Conservation (phyloP, 2,888 invertebrate species). For the Deroplatys truncata region DNA sequence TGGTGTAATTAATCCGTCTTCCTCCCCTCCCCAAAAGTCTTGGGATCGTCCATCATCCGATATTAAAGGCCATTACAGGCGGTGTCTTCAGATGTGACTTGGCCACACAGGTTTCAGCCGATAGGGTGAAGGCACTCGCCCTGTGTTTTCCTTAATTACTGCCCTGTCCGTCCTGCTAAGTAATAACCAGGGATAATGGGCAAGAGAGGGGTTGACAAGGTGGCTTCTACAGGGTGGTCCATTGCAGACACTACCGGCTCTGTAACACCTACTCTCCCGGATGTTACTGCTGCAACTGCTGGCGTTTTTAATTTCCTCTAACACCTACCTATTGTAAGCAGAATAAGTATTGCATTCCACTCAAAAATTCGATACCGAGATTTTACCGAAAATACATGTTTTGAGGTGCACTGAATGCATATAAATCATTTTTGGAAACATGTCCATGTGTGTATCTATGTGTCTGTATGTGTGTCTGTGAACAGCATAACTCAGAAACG, state of each 20-base stretch:
- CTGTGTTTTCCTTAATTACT: neutral
- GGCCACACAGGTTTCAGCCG: neutral
- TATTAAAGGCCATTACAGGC: slow-evolving; percentile 5
- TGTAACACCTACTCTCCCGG: neutral
- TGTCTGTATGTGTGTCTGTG: too few relatives aligned
- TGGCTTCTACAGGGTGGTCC: neutral
- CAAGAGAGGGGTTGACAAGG: neutral
- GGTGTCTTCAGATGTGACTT: neutral
- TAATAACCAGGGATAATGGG: neutral
- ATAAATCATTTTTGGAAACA: too few relatives aligned
- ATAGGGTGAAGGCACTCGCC: neutral
- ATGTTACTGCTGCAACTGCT: neutral
- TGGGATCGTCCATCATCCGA: slow-evolving; percentile 3
- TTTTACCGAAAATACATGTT: too few relatives aligned
- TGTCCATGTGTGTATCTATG: too few relatives aligned
- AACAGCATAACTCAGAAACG: too few relatives aligned
- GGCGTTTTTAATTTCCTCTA: too few relatives aligned
- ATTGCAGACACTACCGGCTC: neutral
- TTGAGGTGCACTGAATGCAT: too few relatives aligned
- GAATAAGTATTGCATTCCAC: too few relatives aligned
- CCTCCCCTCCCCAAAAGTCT: neutral
- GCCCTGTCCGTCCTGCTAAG: neutral
- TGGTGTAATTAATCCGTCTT: slow-evolving; percentile 4
- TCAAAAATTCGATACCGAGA: too few relatives aligned
- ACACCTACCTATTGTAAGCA: too few relatives aligned